Evolutionary conservation across 2,797 vertebrate genomes (phyloP).

Genomic region (Cottoperca gobio): DNA sequence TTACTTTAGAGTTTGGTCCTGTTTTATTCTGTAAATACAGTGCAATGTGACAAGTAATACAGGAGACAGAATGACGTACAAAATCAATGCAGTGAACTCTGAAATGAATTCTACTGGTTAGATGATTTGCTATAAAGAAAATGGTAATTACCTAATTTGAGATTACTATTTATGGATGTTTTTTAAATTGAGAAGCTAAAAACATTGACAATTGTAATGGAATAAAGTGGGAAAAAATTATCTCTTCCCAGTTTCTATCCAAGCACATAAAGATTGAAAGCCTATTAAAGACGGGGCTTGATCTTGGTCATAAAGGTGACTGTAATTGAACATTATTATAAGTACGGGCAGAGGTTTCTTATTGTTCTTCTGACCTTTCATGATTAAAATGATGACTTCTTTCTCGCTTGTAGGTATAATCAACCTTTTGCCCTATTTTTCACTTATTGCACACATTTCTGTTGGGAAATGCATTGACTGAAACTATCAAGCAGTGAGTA

Average conservation of each 20-base stretch:
- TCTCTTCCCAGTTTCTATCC: constrained; percentile 7
- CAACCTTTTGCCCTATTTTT: constrained; percentile 35
- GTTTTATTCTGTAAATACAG: background rate
- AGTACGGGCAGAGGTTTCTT: constrained; percentile 19
- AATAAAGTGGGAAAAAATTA: constrained; percentile 1
- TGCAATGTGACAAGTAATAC: background rate
- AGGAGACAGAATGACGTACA: background rate
- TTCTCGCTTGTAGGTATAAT: constrained; percentile 30
- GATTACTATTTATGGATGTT: constrained; percentile 6
- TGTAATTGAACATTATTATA: constrained; percentile 52
- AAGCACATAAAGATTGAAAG: constrained; percentile 23
- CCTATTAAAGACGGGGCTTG: constrained; percentile 31
- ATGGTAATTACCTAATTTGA: background rate
- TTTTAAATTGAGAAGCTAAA: constrained; percentile 8
- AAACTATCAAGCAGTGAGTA: too few relatives aligned
- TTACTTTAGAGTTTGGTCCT: background rate
- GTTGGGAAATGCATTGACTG: too few relatives aligned
- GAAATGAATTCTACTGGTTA: background rate
- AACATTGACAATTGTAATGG: constrained; percentile 11
- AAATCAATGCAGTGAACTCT: background rate
- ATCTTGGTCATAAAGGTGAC: constrained; percentile 22
- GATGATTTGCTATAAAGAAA: background rate
- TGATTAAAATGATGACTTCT: constrained; percentile 33
- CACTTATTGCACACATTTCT: background rate
- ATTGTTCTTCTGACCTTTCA: constrained; percentile 57